phyloP scores from a whole-genome alignment of 1,140 invertebrate species.

The Watersipora subatra region DNA sequence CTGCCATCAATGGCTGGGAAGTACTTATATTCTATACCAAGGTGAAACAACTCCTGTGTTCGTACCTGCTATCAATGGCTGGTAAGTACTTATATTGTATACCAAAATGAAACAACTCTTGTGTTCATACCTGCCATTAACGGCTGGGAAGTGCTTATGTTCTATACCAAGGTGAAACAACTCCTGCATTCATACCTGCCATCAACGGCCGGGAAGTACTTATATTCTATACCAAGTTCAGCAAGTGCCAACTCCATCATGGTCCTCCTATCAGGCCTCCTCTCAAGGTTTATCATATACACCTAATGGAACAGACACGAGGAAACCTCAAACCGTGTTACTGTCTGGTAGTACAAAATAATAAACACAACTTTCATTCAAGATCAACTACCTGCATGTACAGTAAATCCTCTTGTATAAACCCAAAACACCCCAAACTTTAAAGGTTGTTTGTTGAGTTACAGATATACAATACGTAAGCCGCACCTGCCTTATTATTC shows the following conservation, averaged over 20 bases:
- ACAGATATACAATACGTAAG: too few species aligned
- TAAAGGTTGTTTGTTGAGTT: too few species aligned
- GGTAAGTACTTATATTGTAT: neutral
- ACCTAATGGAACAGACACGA: constrained; percentile 45
- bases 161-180: constrained; percentile 4
- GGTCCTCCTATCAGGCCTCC: constrained; percentile 59
- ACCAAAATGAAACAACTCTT: too few species aligned
- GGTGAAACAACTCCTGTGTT: too few species aligned
- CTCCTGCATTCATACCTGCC: too few species aligned
- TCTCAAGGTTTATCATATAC: constrained; percentile 77
- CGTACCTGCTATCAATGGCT: neutral
- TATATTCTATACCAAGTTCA: constrained; percentile 62
- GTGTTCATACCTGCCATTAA: neutral
- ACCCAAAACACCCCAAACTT: too few species aligned
- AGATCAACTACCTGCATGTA: too few species aligned
- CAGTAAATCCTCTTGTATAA: too few species aligned
- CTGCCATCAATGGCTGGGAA: neutral
- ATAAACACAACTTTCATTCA: too few species aligned
- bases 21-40: neutral
- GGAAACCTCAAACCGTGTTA: too few species aligned
- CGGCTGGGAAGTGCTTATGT: neutral
- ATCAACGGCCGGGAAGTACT: constrained; percentile 68
- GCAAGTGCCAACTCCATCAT: constrained; percentile 66
- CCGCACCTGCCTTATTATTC: too few species aligned
- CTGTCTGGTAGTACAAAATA: too few species aligned